Evolutionary conservation across 2,797 vertebrate species (phyloP), one percentile per base, ranked within the genome.

Genomic region (Aplochiton taeniatus): DNA sequence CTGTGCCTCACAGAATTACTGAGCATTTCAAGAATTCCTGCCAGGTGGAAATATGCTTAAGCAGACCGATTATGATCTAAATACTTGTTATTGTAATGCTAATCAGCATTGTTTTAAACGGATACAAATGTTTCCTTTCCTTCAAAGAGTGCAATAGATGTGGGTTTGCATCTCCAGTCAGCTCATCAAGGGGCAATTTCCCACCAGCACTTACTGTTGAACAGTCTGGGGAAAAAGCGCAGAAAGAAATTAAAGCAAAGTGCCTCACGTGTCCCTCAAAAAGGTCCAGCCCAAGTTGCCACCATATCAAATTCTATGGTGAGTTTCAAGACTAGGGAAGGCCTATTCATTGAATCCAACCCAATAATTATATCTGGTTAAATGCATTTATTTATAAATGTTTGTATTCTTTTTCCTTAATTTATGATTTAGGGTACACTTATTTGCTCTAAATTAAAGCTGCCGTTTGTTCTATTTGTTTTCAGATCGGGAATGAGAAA

Each of bases 71-170:
- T 31, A 31, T 31, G 31, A 31, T 31, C 31, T 31, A 31, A 31
- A 31, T 6, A 31, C 31, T 3, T 31, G 6, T 31, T 31, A 31
- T 2, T 2, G 3, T 3, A 6, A 31, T 31, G 31, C 6, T 31
- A 3, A 31, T 31, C 6, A 6, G n/a, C n/a, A 31, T 31, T 31
- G 31, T 3, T 31, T 2, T 6, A 31, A 31, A 31, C 6, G 31
- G 2, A 20, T 4, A 7, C 17, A 49, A 14, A 12, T 9, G 8
- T 74, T 18, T 73, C 49, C 6, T 62, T 42, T 11, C 13, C 31
- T 8, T 69, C 5, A 16, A 4, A 86, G 83, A 68, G 43, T 2
- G 49, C 58, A 60, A 55, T 80, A 58, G 72, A 83, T 61, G 71
- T 81, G 45, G 78, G 77, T 43, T 51, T 75, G 54, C 16, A 11